Evolutionary conservation across 2,888 invertebrate species (phyloP).

Genomic region (Perizoma flavofasciatum): DNA sequence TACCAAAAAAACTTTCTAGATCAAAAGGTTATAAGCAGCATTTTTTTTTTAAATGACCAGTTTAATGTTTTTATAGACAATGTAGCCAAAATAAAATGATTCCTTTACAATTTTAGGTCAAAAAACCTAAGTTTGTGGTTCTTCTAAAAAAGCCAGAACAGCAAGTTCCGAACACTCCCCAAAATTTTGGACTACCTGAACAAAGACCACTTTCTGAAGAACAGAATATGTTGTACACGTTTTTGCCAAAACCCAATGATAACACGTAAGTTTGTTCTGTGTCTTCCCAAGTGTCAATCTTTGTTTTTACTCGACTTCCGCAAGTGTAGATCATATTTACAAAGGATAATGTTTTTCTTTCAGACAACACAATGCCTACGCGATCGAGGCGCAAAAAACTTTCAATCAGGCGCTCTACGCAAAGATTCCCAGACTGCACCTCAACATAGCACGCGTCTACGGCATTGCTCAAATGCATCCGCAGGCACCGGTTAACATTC

Average conservation of each 20-base stretch:
- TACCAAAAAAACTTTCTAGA: constrained; percentile 29
- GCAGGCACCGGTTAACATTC: constrained; percentile 10
- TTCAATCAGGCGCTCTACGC: constrained; percentile 12
- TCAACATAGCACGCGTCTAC: constrained; percentile 44
- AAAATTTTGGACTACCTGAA: constrained; percentile 6
- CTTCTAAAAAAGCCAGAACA: constrained; percentile 11
- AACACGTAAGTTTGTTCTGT: constrained; percentile 23
- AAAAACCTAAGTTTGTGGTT: constrained; percentile 12
- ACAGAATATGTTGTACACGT: constrained; percentile 12
- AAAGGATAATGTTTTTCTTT: constrained; percentile 7
- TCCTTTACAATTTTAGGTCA: constrained; percentile 9
- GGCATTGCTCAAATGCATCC: constrained; percentile 25
- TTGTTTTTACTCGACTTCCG: neutral
- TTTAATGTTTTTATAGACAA: no score
- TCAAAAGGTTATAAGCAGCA: constrained; percentile 38
- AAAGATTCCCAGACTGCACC: constrained; percentile 37
- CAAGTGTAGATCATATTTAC: no score
- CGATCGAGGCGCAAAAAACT: constrained; percentile 6
- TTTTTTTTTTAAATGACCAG: no score
- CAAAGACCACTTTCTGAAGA: constrained; percentile 13
- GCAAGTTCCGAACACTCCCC: neutral
- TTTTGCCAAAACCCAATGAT: constrained; percentile 1
- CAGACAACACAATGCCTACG: constrained; percentile 20
- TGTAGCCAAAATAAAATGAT: no score
- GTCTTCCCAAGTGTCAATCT: no score